Evolutionary conservation across 2,888 invertebrate species (phyloP).

Genomic region (Yponomeuta evonymella): DNA sequence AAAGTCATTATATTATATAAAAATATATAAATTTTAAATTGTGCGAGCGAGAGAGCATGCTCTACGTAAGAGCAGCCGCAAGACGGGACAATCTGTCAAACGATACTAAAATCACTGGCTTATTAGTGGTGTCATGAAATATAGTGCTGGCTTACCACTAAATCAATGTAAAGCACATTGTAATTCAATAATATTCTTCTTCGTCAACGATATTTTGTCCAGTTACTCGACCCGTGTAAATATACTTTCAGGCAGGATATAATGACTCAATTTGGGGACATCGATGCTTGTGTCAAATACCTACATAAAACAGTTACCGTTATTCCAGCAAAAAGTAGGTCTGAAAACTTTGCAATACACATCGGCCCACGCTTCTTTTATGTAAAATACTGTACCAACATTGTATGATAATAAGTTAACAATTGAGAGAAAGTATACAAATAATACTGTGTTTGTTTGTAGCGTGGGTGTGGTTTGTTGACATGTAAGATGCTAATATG

Average conservation of each 20-base stretch:
- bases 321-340: background rate
- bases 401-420: background rate
- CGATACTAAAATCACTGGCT: too few relatives aligned
- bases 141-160: too few relatives aligned
- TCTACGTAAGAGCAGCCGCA: too few relatives aligned
- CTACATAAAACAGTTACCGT: background rate
- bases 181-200: too few relatives aligned
- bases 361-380: background rate
- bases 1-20: too few relatives aligned
- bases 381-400: background rate
- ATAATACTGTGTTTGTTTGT: background rate
- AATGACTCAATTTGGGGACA: background rate
- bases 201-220: background rate
- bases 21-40: too few relatives aligned
- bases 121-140: too few relatives aligned
- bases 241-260: background rate
- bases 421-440: background rate
- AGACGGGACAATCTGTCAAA: too few relatives aligned
- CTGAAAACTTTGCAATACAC: background rate
- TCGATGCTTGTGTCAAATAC: background rate
- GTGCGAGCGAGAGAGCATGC: too few relatives aligned
- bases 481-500: background rate
- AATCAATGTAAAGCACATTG: too few relatives aligned
- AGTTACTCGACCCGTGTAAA: background rate
- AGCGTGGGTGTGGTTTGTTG: background rate